Base-by-base conservation (phyloP, 2,888 invertebrate species). In the Cosmia pyralina region DNA sequence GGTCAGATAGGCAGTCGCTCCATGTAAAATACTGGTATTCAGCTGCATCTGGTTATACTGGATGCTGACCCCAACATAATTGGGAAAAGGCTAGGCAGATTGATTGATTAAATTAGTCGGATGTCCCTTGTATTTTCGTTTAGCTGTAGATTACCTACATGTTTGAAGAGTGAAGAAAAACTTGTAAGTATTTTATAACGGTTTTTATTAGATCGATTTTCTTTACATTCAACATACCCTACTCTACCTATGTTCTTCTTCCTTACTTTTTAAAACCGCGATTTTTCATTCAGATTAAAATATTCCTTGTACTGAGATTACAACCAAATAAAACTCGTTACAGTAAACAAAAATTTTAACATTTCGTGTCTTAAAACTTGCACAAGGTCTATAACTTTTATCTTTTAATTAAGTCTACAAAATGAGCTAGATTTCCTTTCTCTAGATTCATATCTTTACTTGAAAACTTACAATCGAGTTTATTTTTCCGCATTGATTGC, bases 401-500 rank as follows among this genome's bases (percentile, higher is more conserved):
- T 72, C 85, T 74, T 77, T 84, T 74, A 69, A 82, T 82, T 4
- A 72, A 77, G 71, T 69, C 73, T 69, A 72, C 48, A 65, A 66
- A 75, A 75, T 71, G 48, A 58, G 59, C 59, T 81, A 67, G 69
- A 50, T 57, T 76, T 60, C 15, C 55, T 67, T 84, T 72, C 69
- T 72, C 68, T 64, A 76, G 85, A 82, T 82, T 60, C 46, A 34
- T 71, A 81, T 81, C 85, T 68, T 46, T 77, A 44, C 59, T 52
- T 38, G 46, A 28, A 80, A 76, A 76, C 60, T 66, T 62, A 59
- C 46, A 83, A 60, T 64, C 13, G n/a, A 69, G 81, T 74, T 83
- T 80, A 67, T 69, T 69, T 74, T 76, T 60, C 80, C 81, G 65
- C 84, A 70, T 81, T 68, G 60, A 75, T 60, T 74, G 64, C 84